Percentiles rank a stretch among this genome's conserved stretches.
Evolutionary conservation across 2,113 vertebrate genomes (phyloP).

Genomic region (Gambusia affinis): DNA sequence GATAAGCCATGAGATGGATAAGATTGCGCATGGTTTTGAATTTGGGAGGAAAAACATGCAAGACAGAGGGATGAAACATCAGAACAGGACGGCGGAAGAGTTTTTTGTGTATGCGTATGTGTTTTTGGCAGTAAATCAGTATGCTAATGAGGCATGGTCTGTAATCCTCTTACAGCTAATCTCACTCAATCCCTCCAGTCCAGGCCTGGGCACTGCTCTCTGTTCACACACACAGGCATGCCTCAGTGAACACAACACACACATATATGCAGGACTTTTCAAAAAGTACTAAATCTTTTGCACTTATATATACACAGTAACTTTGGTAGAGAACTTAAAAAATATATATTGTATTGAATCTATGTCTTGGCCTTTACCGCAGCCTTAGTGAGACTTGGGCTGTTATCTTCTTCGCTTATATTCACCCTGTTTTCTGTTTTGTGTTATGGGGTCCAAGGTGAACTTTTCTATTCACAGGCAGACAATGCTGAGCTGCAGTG

Average conservation of each 20-base stretch:
- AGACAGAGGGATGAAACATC: conserved; percentile 33
- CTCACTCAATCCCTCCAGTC: conserved; percentile 71
- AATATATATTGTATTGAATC: not conserved
- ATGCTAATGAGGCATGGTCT: conserved; percentile 80
- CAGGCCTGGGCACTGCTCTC: conserved; percentile 62
- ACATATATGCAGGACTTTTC: conserved; percentile 22
- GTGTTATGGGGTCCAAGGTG: conserved; percentile 63
- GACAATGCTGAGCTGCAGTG: conserved; percentile 35
- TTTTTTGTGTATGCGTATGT: conserved; percentile 64
- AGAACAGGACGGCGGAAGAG: conserved; percentile 36
- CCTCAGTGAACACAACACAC: conserved; percentile 50
- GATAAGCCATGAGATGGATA: conserved; percentile 23
- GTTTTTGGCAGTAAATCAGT: conserved; percentile 76
- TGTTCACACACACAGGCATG: conserved; percentile 36
- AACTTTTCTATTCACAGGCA: conserved; percentile 52
- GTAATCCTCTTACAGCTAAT: conserved; percentile 79
- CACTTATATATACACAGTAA: conserved; percentile 1
- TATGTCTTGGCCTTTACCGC: conserved; percentile 1
- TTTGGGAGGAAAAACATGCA: not conserved
- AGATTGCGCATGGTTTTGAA: conserved; percentile 25
- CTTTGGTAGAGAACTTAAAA: conserved; percentile 21
- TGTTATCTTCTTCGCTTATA: conserved; percentile 19
- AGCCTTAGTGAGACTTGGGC: conserved; percentile 13
- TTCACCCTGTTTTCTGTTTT: conserved; percentile 41
- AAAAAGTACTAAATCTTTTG: conserved; percentile 22